Base-by-base conservation (phyloP, 2,888 invertebrate species). In the Diaphora mendica region DNA sequence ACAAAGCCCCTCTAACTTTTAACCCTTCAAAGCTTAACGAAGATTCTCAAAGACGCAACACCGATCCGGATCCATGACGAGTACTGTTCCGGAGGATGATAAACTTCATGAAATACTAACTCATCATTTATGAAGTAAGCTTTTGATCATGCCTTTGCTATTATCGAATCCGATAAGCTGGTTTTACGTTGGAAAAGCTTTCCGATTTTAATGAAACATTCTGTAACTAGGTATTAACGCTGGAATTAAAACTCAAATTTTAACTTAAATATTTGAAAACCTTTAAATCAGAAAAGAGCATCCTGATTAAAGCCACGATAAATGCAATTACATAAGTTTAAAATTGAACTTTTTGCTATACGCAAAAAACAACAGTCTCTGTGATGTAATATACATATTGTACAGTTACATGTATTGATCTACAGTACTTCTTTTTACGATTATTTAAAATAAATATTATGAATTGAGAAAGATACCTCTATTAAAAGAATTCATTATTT, bases 71-170 rank as follows among this genome's bases (percentile, higher is more conserved):
- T 75, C 59, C 78, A 72, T 74, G 75, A 79, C 77, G 73, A 68
- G 71, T 74, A 77, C 79, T 70, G 74, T 77, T 76, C 75, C 78
- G 26, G 62, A 67, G 68, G 72, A 71, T 77, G 87, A 87, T 88
- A 86, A 87, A 88, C 87, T 85, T 87, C 82, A 83, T 85, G 85
- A 86, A 87, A 87, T 79, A 82, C 81, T 77, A 82, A 79, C 85
- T 83, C 86, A 88, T 88, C 83, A 87, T 89, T 88, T 87, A 86
- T 86, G 85, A 83, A 82, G 77, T 70, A 81, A 83, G 75, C 82
- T 79, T 83, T 84, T 80, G 78, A 80, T 82, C 83, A 77, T 68
- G 76, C 84, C 77, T 79, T 77, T 48, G 26, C 77, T 79, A 82
- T 82, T 82, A 83, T 77, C 73, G 80, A 76, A 80, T 76, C 74